Conservation (phyloP, 2,888 invertebrate species). For the Phyllotreta striolata region DNA sequence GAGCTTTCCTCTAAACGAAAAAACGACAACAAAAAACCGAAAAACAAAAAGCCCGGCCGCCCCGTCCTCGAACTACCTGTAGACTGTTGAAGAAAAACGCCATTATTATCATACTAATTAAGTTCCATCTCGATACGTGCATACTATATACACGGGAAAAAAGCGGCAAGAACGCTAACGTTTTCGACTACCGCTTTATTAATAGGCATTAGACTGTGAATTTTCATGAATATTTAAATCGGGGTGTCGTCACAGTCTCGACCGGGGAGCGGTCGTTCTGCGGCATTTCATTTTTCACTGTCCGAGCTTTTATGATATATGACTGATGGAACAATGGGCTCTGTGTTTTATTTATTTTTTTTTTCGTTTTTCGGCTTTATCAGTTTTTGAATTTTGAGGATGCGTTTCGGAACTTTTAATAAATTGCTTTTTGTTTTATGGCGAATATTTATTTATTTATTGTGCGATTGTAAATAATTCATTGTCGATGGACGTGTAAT, state of each 20-base stretch:
- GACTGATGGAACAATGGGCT: constrained; percentile 39
- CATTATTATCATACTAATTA: constrained; percentile 60
- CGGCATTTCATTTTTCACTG: constrained; percentile 54
- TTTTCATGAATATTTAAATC: constrained; percentile 10
- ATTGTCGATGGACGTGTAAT: too few species aligned
- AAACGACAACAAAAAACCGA: not conserved
- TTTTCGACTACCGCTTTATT: constrained; percentile 48
- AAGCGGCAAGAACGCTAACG: constrained; percentile 32
- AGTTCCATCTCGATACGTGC: constrained; percentile 39
- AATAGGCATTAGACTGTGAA: constrained; percentile 37
- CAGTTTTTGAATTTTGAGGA: constrained; percentile 26
- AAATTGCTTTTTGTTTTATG: too few species aligned
- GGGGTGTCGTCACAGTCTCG: constrained; percentile 39
- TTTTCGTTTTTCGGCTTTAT: constrained; percentile 33
- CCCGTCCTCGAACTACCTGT: constrained; percentile 44
- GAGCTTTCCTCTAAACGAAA: constrained; percentile 33
- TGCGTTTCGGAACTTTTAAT: constrained; percentile 7
- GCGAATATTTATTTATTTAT: too few species aligned
- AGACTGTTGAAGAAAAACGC: constrained; percentile 49
- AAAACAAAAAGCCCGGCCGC: constrained; percentile 38
- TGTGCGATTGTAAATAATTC: too few species aligned
- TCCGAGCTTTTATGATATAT: constrained; percentile 53
- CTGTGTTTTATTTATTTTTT: constrained; percentile 31
- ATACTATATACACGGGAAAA: constrained; percentile 9
- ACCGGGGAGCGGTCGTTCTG: constrained; percentile 40